Base-by-base conservation (phyloP, 2,888 invertebrate species). In the Ormyrus thymus region DNA sequence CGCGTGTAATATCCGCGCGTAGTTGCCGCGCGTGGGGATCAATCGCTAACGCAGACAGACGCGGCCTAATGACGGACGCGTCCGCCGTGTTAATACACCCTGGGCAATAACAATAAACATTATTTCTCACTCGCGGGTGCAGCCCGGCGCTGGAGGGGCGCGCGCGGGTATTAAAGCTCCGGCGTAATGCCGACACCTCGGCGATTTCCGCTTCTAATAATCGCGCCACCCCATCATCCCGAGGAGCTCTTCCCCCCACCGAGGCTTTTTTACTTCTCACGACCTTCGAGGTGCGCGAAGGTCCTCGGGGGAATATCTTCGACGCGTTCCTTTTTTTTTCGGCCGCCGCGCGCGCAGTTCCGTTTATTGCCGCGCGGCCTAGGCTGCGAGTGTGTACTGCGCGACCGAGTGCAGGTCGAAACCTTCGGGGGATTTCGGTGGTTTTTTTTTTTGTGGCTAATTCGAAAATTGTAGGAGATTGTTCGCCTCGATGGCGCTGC, bases 121-220 rank as follows among this genome's bases (percentile, higher is more conserved):
- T 53, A 53, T 11, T 53, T 29, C 29, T 29, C 29, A 29, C 29
- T 29, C 29, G 13, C 51, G 65, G 9, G 51, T 10, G 64, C 64
- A 29, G 29, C 29, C 29, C 29, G 29, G 29, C 29, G 29, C 29
- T 29, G 29, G 4, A 29, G 29, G 29, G 29, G 3, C 29, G 2
- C 45, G 11, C n/a, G n/a, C 43, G 10, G 46, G 58, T 58, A 55
- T 8, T 58, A 43, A 7, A 6, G 11, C 59, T 29, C 29, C 29
- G 29, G 29, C 0, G 29, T 29, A 29, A 29, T 29, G 4, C 50
- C 65, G 50, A 51, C 51, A 50, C 65, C 9, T 51, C 4, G 65
- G 29, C 65, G 65, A 51, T 65, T 65, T 65, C 65, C 51, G 65
- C 51, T 65, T 65, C 65, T 13, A 51, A 65, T 65, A 65, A 65